Evolutionary conservation across 2,797 vertebrate species (phyloP).

Genomic region (Dallia pectoralis): DNA sequence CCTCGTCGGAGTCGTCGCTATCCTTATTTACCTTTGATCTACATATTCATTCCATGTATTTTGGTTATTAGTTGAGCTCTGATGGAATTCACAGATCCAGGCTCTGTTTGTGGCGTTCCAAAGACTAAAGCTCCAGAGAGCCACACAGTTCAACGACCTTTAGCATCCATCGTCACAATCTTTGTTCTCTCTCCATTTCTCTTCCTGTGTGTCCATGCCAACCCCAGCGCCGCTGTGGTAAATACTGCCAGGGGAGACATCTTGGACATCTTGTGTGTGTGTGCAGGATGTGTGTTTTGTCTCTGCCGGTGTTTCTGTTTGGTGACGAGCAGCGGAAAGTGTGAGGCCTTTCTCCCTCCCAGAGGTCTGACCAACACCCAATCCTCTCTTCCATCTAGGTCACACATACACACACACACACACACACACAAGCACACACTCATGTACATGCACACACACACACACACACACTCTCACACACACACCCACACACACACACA

Average conservation of each 20-base stretch:
- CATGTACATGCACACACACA: conserved; percentile 13
- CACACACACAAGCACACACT: background rate
- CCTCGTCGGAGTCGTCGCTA: background rate
- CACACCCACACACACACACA: conserved; percentile 4
- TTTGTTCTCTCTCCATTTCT: conserved; percentile 16
- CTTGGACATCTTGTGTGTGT: no score
- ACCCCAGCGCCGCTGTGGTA: no score
- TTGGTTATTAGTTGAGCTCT: background rate
- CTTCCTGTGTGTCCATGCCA: conserved; percentile 8
- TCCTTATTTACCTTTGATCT: background rate
- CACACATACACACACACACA: conserved; percentile 14
- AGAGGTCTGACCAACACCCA: conserved; percentile 12
- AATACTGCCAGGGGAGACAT: no score
- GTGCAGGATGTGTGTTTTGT: background rate
- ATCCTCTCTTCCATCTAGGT: background rate
- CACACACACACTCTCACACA: background rate
- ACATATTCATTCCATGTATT: background rate
- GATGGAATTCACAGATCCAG: background rate
- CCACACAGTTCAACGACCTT: conserved; percentile 21
- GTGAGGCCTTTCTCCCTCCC: background rate
- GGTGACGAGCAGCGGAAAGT: background rate
- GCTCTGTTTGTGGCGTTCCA: background rate
- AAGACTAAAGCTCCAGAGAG: background rate
- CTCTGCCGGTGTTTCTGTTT: background rate
- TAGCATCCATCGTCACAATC: background rate